Conservation (phyloP, 1,140 invertebrate species). For the Eurosta solidaginis region DNA sequence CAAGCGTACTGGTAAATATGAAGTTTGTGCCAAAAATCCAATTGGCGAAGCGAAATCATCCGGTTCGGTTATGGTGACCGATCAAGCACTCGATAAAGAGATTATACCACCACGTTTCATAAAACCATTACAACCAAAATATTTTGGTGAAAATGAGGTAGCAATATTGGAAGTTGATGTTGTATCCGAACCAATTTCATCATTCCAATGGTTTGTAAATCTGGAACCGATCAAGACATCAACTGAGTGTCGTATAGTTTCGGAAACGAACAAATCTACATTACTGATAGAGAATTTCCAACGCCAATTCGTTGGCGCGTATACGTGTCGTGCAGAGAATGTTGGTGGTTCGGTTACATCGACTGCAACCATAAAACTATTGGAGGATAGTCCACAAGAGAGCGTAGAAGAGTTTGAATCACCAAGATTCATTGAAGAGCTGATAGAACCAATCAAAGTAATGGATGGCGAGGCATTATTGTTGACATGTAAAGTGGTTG, state of each 20-base stretch:
- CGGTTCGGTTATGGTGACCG: slow-evolving; percentile 71
- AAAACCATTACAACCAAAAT: slow-evolving; percentile 72
- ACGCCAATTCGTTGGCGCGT: slow-evolving; percentile 74
- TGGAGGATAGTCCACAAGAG: slow-evolving; percentile 66
- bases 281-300: slow-evolving; percentile 78
- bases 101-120: slow-evolving; percentile 76
- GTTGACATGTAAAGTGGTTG: slow-evolving; percentile 75
- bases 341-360: slow-evolving; percentile 82
- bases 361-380: slow-evolving; percentile 75
- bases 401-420: slow-evolving; percentile 68
- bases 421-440: slow-evolving; percentile 75
- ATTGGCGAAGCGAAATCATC: slow-evolving; percentile 78
- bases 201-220: slow-evolving; percentile 86
- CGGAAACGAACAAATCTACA: slow-evolving; percentile 78
- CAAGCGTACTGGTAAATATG: slow-evolving; percentile 83
- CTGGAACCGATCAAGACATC: slow-evolving; percentile 66
- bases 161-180: slow-evolving; percentile 79
- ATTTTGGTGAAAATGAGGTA: slow-evolving; percentile 74
- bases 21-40: slow-evolving; percentile 76
- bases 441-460: slow-evolving; percentile 72
- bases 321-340: slow-evolving; percentile 89
- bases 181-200: slow-evolving; percentile 75
- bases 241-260: slow-evolving; percentile 72
- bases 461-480: slow-evolving; percentile 92
- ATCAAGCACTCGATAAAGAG: slow-evolving; percentile 65